Base-by-base conservation (phyloP, 2,888 invertebrate species). In the Fragum whitleyi region DNA sequence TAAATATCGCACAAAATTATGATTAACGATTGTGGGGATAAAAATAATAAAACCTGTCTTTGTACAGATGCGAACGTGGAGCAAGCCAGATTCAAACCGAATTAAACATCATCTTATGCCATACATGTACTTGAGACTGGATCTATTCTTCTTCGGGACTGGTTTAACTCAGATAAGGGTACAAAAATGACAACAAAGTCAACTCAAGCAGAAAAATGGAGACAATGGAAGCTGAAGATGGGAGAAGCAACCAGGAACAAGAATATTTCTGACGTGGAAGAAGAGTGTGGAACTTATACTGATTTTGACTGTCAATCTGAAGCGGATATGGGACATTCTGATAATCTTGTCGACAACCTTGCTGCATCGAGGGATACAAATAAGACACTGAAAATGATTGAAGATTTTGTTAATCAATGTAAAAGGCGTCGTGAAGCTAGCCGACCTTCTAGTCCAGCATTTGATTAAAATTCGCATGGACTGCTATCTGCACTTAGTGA, bases 221-320 rank as follows among this genome's bases (percentile, higher is more conserved):
- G 61, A 32, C 61, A 61, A 61, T 61, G 61, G 61, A 61, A 61
- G 61, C 61, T 26, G 61, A 61, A 61, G 19, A 61, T 61, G 61
- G 3, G 26, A 2, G 29, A 57, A 14, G 14, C 11, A 21, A 23
- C 1, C 26, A 23, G 26, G 3, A 57, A 14, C 21, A 57, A 57
- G n/a, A 9, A 26, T 26, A 11, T 21, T 23, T 5, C 3, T 16
- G 16, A 21, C 51, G 51, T 51, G 19, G 51, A 21, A 51, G 21
- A 5, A 7, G 51, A 16, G 19, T n/a, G 19, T 51, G 21, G 5
- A n/a, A 5, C 19, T 3, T 7, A 19, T 51, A 51, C 5, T 16
- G 51, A 5, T n/a, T 19, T 5, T 19, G n/a, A 51, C 19, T 5
- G 21, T 5, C n/a, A 19, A 7, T 21, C 51, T n/a, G 51, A 51